Conservation (phyloP, 2,113 vertebrate genomes). For the Thermophis baileyi region DNA sequence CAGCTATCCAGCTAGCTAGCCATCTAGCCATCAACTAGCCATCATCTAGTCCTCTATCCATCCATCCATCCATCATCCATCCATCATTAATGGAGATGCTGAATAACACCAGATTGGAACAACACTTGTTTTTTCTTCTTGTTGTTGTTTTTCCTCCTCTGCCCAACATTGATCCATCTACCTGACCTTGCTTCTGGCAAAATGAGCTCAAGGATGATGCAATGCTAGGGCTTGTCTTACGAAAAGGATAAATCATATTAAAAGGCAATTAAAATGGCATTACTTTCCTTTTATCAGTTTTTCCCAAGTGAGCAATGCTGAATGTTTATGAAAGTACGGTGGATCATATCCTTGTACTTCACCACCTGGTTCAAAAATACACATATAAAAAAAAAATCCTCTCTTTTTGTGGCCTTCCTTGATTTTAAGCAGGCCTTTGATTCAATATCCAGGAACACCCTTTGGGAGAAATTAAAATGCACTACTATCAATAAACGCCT, state of each 20-base stretch:
- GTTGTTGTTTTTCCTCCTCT: not conserved
- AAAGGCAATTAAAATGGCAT: slow-evolving; percentile 1
- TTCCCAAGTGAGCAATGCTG: slow-evolving; percentile 10
- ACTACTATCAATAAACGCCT: too few species aligned
- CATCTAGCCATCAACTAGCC: too few species aligned
- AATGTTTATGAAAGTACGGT: not conserved
- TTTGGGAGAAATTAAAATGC: too few species aligned
- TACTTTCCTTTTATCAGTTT: not conserved
- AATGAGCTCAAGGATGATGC: not conserved
- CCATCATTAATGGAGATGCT: not conserved
- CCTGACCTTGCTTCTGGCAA: not conserved
- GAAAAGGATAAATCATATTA: slow-evolving; percentile 6
- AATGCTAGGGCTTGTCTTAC: not conserved
- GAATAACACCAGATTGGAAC: not conserved
- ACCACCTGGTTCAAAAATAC: too few species aligned
- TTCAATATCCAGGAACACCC: too few species aligned
- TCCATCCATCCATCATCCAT: too few species aligned
- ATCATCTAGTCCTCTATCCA: too few species aligned
- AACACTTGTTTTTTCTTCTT: not conserved
- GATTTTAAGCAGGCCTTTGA: too few species aligned
- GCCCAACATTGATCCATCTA: slow-evolving; percentile 1
- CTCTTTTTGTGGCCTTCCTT: too few species aligned
- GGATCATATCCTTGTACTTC: too few species aligned
- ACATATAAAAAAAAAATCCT: too few species aligned
- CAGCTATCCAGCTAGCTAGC: rapidly evolving